Conservation (phyloP, 2,797 vertebrate species). For the Nyctibius grandis region DNA sequence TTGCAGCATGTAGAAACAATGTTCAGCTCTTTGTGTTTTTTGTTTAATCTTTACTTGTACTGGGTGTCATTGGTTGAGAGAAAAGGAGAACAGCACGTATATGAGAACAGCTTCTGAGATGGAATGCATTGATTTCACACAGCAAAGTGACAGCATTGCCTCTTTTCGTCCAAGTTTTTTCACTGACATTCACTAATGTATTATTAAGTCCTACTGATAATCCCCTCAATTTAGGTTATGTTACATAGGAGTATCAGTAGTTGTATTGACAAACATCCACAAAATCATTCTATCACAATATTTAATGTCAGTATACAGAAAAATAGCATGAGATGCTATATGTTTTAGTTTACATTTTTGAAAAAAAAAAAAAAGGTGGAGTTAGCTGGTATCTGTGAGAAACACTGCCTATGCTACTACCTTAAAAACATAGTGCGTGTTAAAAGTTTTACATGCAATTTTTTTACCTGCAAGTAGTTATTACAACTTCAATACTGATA, state of each 20-base stretch:
- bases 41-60: not conserved
- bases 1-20: not conserved
- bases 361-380: not conserved
- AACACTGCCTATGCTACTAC: not conserved
- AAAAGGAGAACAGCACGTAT: not conserved
- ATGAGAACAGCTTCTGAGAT: not conserved
- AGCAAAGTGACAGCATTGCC: not conserved
- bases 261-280: not conserved
- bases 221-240: not conserved
- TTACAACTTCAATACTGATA: not conserved
- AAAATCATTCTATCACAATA: not conserved
- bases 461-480: not conserved
- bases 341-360: not conserved
- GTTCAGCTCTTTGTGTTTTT: not conserved
- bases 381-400: not conserved
- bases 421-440: not conserved
- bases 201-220: not conserved
- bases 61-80: not conserved
- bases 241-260: not conserved
- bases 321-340: fast-evolving
- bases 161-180: not conserved
- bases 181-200: not conserved
- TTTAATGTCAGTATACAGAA: not conserved
- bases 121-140: not conserved
- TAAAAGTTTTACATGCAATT: not conserved